These are phyloP conservation scores for Phlogophora meticulosa DNA, from an alignment of 2,888 invertebrate genomes.

Conservation along the genomic window DNA sequence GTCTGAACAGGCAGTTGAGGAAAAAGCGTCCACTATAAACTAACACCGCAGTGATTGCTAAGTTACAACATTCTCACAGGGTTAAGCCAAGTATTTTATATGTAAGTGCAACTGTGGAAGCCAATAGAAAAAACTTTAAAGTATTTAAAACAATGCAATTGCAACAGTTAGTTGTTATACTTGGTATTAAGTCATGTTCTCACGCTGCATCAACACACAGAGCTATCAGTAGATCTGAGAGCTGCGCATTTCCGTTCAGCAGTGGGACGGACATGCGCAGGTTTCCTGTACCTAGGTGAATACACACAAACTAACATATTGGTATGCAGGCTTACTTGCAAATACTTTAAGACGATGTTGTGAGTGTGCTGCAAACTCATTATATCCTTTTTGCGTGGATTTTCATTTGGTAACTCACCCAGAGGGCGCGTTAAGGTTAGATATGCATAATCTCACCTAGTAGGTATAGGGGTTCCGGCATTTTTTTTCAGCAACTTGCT, in stretches of 20 bases:
- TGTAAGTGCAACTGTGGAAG: neutral
- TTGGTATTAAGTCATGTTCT: conserved; percentile 14
- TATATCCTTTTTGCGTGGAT: too few species aligned
- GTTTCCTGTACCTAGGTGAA: neutral
- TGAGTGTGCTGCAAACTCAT: too few species aligned
- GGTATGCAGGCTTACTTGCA: neutral
- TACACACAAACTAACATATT: conserved; percentile 9
- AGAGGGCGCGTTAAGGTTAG: neutral
- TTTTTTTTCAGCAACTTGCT: neutral
- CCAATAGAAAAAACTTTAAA: neutral
- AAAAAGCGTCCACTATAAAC: too few species aligned
- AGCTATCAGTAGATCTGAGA: conserved; percentile 51
- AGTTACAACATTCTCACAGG: too few species aligned
- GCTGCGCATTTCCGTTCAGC: conserved; percentile 41
- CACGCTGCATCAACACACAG: conserved; percentile 26
- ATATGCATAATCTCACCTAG: too few species aligned
- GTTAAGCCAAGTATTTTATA: neutral
- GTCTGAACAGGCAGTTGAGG: too few species aligned
- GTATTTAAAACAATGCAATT: conserved; percentile 14
- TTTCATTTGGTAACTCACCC: too few species aligned
- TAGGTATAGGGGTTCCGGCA: too few species aligned
- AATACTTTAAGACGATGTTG: too few species aligned
- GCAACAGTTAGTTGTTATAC: neutral
- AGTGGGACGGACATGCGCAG: conserved; percentile 1
- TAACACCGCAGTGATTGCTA: neutral